Evolutionary conservation across 2,888 invertebrate species (phyloP), one percentile per base, ranked within the genome.

Genomic region (Pedicia rivosa): DNA sequence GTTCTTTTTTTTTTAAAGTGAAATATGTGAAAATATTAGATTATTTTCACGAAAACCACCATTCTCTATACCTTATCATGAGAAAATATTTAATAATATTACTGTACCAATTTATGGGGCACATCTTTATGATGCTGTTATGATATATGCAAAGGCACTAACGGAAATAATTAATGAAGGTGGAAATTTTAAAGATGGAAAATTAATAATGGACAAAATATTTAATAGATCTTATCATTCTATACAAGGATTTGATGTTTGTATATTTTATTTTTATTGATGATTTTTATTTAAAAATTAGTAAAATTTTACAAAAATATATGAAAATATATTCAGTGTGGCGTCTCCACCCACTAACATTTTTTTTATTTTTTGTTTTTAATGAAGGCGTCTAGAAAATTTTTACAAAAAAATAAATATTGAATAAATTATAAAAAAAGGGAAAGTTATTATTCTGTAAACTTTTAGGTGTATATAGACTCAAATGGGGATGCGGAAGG

Each of bases 401-500:
- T n/a, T n/a, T n/a, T n/a, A n/a, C n/a, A n/a, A n/a, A n/a, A n/a
- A n/a, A n/a, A n/a, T n/a, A n/a, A n/a, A n/a, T n/a, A n/a, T n/a
- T n/a, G n/a, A n/a, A n/a, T n/a, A n/a, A n/a, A n/a, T n/a, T n/a
- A n/a, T n/a, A n/a, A n/a, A n/a, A n/a, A n/a, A n/a, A n/a, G n/a
- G n/a, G 14, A 34, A 34, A 15, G 9, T 19, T 26, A 27, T 20
- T 4, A 24, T 16, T 33, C n/a, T 32, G 2, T 30, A 26, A 36
- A 28, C 27, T 45, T 45, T 10, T 44, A 82, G 82, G 78, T 82
- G 8, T 78, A 76, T 47, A 87, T 92, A 50, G 88, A 92, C 55
- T 71, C 68, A 3, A 78, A 82, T 44, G 91, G 91, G 0, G 88
- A 92, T 50, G 88, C 90, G 0, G 87, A 90, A 52, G 90, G 88